phyloP scores from a whole-genome alignment of 2,113 vertebrate species.

The Phalacrocorax aristotelis region DNA sequence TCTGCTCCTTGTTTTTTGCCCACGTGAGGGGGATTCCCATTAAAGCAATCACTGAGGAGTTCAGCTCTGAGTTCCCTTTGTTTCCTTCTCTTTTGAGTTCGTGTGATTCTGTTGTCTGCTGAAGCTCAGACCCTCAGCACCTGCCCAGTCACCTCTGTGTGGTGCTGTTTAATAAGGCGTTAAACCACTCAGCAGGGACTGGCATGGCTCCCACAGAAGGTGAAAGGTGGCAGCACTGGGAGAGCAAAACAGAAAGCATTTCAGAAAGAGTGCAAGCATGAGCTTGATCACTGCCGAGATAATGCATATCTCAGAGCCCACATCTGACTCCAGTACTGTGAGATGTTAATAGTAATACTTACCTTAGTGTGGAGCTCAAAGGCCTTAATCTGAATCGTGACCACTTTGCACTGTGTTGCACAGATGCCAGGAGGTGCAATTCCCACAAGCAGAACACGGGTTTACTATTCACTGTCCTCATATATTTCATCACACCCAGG shows the following conservation, averaged over 20 bases:
- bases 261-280: neutral
- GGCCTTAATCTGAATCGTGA: neutral
- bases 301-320: fast-evolving
- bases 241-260: neutral
- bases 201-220: neutral
- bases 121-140: neutral
- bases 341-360: neutral
- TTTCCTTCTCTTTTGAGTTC: neutral
- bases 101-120: neutral
- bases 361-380: neutral
- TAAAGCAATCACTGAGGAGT: neutral
- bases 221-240: neutral
- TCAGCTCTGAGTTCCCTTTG: neutral
- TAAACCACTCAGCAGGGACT: neutral
- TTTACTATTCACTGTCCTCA: neutral
- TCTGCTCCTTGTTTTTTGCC: neutral
- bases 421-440: neutral
- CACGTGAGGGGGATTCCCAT: neutral
- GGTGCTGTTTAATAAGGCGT: constrained; percentile 5
- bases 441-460: neutral
- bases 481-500: constrained; percentile 45
- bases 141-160: neutral
- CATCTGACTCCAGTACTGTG: neutral
- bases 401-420: neutral
- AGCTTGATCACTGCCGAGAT: neutral